A percentile compares a stretch with the other conserved stretches of the same genome.
Conservation (phyloP, 1,140 invertebrate genomes). For the Melipona quadrifasciata region DNA sequence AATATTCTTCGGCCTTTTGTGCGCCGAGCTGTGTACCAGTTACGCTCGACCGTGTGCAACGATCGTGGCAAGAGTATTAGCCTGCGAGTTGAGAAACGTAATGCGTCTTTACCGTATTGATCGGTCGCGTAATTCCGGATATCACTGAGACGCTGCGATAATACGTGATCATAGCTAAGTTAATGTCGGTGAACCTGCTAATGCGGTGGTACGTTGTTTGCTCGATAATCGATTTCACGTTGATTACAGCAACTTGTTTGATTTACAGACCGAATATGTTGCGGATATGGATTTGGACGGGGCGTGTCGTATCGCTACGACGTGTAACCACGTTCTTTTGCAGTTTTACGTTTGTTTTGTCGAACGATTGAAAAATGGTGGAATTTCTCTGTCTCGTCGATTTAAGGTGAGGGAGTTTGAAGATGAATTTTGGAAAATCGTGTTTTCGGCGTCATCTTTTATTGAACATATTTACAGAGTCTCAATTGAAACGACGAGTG, state of each 20-base stretch:
- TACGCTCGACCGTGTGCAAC: no score
- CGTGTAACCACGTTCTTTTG: no score
- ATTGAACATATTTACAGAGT: background rate
- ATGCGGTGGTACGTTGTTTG: background rate
- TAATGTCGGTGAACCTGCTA: background rate
- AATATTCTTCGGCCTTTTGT: background rate
- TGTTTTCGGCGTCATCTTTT: no score
- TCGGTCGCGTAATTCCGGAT: constrained; percentile 21
- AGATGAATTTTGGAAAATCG: no score
- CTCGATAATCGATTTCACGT: background rate
- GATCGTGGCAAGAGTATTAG: background rate
- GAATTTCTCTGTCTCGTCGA: no score
- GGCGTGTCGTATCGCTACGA: no score
- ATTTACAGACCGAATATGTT: no score
- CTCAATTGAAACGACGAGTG: background rate
- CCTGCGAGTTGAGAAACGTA: background rate
- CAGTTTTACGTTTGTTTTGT: no score
- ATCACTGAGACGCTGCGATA: constrained; percentile 4
- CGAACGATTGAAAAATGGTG: no score
- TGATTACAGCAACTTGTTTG: background rate
- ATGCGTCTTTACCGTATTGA: constrained; percentile 8
- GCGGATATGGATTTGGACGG: no score
- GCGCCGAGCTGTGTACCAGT: no score
- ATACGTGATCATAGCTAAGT: constrained; percentile 6
- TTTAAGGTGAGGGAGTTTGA: no score